Conservation (phyloP, 2,113 vertebrate species). For the Orientallactaga bullata region DNA sequence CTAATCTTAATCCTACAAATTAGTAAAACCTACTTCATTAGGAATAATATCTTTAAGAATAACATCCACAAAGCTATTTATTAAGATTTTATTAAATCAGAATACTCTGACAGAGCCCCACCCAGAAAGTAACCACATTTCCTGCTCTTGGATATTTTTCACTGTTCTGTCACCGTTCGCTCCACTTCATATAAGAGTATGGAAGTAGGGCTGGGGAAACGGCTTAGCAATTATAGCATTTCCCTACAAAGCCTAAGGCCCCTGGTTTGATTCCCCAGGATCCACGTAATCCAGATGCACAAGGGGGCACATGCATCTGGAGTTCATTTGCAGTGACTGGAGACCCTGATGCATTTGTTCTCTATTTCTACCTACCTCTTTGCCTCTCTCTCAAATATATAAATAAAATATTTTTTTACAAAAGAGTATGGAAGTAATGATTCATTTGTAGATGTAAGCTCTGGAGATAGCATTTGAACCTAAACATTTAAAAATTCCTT, state of each 20-base stretch:
- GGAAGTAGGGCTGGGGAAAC: no score
- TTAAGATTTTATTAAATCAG: neutral
- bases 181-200: neutral
- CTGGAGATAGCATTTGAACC: neutral
- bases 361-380: no score
- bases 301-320: no score
- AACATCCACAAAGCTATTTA: neutral
- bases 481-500: neutral
- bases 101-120: neutral
- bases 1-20: neutral
- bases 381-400: no score
- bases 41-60: neutral
- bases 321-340: no score
- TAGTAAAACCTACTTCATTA: slow-evolving; percentile 23
- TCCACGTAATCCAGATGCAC: no score
- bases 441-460: neutral
- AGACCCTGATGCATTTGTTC: no score
- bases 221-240: no score
- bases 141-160: neutral
- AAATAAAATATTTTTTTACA: no score
- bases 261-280: no score
- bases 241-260: no score
- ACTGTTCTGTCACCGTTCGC: neutral
- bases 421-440: neutral
- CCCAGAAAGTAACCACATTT: neutral